A percentile compares a stretch with the other conserved stretches of the same genome.
phyloP scores from a whole-genome alignment of 2,888 invertebrate species.

The Acholoe squamosa region DNA sequence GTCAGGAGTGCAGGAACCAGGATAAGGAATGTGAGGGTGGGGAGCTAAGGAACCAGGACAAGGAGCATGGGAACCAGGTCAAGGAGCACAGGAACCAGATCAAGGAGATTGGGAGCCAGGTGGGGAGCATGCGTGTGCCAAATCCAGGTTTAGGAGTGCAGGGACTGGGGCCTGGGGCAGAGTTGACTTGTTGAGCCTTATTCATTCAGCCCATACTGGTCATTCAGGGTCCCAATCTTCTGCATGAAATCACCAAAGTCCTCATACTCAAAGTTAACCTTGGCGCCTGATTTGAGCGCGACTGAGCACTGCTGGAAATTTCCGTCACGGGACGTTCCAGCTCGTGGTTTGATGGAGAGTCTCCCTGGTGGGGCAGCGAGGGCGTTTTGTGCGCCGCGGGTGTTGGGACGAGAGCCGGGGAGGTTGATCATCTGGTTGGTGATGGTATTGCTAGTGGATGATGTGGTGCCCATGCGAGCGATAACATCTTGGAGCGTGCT shows the following conservation, averaged over 20 bases:
- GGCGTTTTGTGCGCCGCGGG: neutral
- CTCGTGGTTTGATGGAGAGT: slow-evolving; percentile 20
- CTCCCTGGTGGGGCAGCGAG: neutral
- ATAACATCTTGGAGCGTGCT: slow-evolving; percentile 35
- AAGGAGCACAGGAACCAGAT: no score
- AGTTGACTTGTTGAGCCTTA: neutral
- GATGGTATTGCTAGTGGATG: neutral
- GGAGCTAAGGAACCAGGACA: no score
- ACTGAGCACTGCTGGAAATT: slow-evolving; percentile 16
- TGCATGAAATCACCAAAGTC: slow-evolving; percentile 39
- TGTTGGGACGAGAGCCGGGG: neutral
- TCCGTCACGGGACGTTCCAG: neutral
- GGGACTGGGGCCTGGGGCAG: no score
- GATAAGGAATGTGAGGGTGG: no score
- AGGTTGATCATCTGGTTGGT: slow-evolving; percentile 56
- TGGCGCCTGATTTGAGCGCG: slow-evolving; percentile 16
- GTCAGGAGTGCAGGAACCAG: no score
- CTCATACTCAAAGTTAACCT: slow-evolving; percentile 42
- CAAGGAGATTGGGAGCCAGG: no score
- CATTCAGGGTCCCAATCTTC: slow-evolving; percentile 51
- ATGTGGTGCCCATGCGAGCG: neutral
- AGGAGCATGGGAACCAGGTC: no score
- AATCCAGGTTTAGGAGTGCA: no score
- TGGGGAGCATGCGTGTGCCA: no score
- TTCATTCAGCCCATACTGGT: slow-evolving; percentile 41